Base-by-base conservation (phyloP, 2,113 vertebrate genomes). In the Seriola rivoliana region DNA sequence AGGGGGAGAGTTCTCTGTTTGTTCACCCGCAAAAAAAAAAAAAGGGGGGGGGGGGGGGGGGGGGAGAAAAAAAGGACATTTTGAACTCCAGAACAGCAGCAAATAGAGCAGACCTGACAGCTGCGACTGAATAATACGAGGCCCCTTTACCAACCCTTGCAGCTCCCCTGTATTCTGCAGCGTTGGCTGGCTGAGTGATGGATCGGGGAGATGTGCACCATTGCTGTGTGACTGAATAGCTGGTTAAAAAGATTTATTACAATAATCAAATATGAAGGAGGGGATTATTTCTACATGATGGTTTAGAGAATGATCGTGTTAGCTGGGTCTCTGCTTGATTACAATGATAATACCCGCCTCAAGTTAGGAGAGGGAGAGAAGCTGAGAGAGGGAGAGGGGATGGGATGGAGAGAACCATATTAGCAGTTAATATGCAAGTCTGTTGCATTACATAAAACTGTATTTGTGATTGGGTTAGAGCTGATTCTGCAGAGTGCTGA, bases 201-300 rank as follows among this genome's bases (percentile, higher is more conserved):
- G 69, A 89, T 89, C 8, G 46, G 58, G 78, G 62, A 80, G 80
- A 86, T 80, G 72, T 71, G 68, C 60, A 4, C 78, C 85, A 67
- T 82, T 63, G 73, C 88, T 55, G 82, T 87, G 89, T 86, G 90
- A 90, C 85, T 81, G 88, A 92, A 90, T 87, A 77, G 91, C 92
- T 88, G 87, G 81, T 91, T 91, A 91, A 93, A 93, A 89, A 92
- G 91, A 94, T 93, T 91, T 92, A 92, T 93, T 93, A 89, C 80
- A 91, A 92, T 93, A 94, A 94, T 94, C 92, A 92, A 92, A 93
- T 92, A 89, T 92, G 90, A 91, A 93, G 82, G 92, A 82, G 91
- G 90, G 85, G 92, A 91, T 91, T 92, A 93, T 90, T 93, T 83
- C 91, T 80, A 90, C 90, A 93, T 83, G 89, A 92, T 85, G 87